A percentile compares a stretch with the other conserved stretches of the same genome.
Conservation (phyloP, 2,888 invertebrate genomes). For the Cerastis rubricosa region DNA sequence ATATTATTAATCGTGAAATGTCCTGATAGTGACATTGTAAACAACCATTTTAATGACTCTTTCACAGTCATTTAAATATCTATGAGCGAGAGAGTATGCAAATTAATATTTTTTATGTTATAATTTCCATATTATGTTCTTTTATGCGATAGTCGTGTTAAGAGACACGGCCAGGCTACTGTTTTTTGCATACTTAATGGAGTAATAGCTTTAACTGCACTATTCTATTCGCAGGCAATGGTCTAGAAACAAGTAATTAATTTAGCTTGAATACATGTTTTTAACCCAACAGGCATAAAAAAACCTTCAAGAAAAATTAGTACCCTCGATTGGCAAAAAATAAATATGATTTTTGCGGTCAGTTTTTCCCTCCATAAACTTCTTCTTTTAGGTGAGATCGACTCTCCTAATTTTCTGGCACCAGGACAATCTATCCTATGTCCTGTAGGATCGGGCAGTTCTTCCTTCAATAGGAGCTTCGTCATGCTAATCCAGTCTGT, state of each 20-base stretch:
- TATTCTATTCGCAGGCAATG: slow-evolving; percentile 19
- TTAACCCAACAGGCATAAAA: background rate
- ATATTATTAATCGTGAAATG: slow-evolving; percentile 19
- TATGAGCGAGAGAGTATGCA: slow-evolving; percentile 36
- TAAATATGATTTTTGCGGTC: no score
- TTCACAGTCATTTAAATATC: slow-evolving; percentile 30
- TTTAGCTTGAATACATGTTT: slow-evolving; percentile 1
- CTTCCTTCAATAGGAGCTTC: no score
- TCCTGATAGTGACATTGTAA: slow-evolving; percentile 42
- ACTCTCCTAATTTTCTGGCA: no score
- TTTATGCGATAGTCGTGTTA: slow-evolving; percentile 1
- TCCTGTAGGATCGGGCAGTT: no score
- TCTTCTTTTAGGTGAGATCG: no score
- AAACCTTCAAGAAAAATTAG: background rate
- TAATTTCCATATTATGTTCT: slow-evolving; percentile 19
- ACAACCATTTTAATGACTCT: slow-evolving; percentile 28
- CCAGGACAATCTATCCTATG: no score
- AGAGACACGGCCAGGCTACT: background rate
- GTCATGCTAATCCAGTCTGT: no score
- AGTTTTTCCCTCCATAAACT: no score
- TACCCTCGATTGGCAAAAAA: background rate
- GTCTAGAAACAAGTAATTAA: slow-evolving; percentile 29
- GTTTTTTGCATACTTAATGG: slow-evolving; percentile 1
- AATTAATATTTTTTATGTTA: slow-evolving; percentile 10
- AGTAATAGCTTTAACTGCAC: slow-evolving; percentile 13